Conservation (phyloP, 2,888 invertebrate species). For the Limnephilus auricula region DNA sequence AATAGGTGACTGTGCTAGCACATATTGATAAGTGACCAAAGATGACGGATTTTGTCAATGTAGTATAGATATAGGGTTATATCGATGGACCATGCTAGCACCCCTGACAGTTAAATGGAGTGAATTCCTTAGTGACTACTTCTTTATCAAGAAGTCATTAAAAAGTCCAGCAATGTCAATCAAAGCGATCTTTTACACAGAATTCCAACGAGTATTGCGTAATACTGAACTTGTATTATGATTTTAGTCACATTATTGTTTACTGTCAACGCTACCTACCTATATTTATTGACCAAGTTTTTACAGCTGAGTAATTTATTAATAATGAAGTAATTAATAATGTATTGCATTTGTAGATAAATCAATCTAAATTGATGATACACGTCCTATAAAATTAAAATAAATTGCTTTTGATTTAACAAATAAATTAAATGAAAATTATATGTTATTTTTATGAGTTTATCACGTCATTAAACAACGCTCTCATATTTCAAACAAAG, state of each 20-base stretch:
- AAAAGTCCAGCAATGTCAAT: background rate
- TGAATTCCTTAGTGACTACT: background rate
- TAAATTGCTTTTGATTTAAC: too few species aligned
- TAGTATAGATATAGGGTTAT: too few species aligned
- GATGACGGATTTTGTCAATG: too few species aligned
- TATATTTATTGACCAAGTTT: too few species aligned
- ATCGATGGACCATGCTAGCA: too few species aligned
- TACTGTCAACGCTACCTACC: background rate
- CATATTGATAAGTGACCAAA: too few species aligned
- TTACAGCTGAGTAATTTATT: too few species aligned
- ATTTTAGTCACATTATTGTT: background rate
- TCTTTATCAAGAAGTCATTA: background rate
- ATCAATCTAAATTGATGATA: background rate
- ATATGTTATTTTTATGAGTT: background rate
- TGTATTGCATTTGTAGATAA: background rate
- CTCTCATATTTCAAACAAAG: background rate
- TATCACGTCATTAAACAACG: background rate
- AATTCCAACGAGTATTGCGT: background rate
- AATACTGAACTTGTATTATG: background rate
- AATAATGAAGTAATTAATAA: too few species aligned
- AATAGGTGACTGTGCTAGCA: too few species aligned
- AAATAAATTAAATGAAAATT: background rate
- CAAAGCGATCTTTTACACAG: too few species aligned
- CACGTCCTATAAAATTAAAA: too few species aligned
- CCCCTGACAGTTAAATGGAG: background rate